Evolutionary conservation across 2,113 vertebrate genomes (phyloP), one percentile per base, ranked within the genome.

Genomic region (Pao palembangensis): DNA sequence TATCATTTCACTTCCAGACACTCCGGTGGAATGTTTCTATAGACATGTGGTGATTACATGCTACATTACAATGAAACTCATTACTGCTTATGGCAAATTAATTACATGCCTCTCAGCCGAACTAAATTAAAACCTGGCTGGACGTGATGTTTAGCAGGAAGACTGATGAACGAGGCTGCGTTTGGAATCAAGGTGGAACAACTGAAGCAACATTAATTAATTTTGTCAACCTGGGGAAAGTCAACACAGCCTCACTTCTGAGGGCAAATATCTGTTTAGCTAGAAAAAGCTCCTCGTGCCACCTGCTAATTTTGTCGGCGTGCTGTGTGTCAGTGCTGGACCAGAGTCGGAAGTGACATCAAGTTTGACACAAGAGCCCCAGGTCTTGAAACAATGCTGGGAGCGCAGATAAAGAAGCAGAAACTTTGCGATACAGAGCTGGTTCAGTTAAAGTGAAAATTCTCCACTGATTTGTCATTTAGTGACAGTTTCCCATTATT

Each of bases 31-130:
- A 57, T 68, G 59, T 55, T 73, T 69, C 61, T 61, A 50, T 28
- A 67, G 70, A 67, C 76, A 62, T 66, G 67, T 57, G 64, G 60
- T 76, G 71, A 85, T 87, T 79, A 81, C 73, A 73, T 74, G 75
- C 66, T 64, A 67, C 78, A 79, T 83, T 81, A 79, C 78, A 80
- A 78, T 81, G 73, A 61, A 74, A 65, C 59, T 82, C 72, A 84
- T 85, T 71, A 85, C 71, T 21, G 79, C 79, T 76, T 71, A 80
- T 79, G 79, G 75, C 38, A 7, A 84, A 83, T 82, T 85, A 85
- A 83, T 87, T 78, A 78, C 78, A 79, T 67, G 75, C 75, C 75
- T 84, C 69, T 84, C 68, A 76, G 80, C 75, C 46, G 60, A 81
- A 61, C 66, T 73, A 77, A 80, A 84, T 84, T 71, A 81, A 79